Base-by-base conservation (phyloP, 2,888 invertebrate species). In the Campoplex nolae region DNA sequence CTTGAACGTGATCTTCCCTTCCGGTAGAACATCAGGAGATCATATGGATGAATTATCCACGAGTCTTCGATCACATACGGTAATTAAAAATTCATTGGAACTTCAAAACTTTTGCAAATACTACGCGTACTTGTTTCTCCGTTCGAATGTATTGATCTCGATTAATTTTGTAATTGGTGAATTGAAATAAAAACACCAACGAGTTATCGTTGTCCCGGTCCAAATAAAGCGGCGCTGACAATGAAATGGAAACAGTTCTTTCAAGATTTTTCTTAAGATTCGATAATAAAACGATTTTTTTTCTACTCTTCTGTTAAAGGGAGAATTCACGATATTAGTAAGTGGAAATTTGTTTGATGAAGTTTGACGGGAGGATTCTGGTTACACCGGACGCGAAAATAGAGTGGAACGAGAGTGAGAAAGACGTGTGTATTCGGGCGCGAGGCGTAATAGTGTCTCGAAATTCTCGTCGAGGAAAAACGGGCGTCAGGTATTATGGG, bases 401-500 rank as follows among this genome's bases (percentile, higher is more conserved):
- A 74, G 71, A 67, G 67, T 79, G 51, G 74, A 79, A 78, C 32
- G 62, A 73, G 62, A 58, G n/a, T 35, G 65, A 67, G 80, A 77
- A 0, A 45, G 65, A 35, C 71, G 78, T 75, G 83, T 68, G 62
- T 58, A 48, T 70, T 70, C 54, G 45, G 74, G 62, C 75, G 79
- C 45, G 79, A 71, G 75, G 76, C 82, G 83, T 56, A 80, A 80
- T 67, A 76, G 76, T 68, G 82, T 70, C 75, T 80, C 79, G 67
- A 77, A 77, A 73, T 51, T 80, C 45, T 70, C 75, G 51, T 75
- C 79, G 84, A 28, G 76, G 56, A 70, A 83, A 83, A 77, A 82
- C 86, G 84, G 83, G 82, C 86, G 83, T 86, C 84, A 82, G 86
- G 82, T 83, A 84, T 74, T 67, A 71, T 38, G 76, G 71, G 80